These are phyloP conservation scores for Collichthys lucidus DNA, from an alignment of 2,113 vertebrate species.

Conservation along the genomic window DNA sequence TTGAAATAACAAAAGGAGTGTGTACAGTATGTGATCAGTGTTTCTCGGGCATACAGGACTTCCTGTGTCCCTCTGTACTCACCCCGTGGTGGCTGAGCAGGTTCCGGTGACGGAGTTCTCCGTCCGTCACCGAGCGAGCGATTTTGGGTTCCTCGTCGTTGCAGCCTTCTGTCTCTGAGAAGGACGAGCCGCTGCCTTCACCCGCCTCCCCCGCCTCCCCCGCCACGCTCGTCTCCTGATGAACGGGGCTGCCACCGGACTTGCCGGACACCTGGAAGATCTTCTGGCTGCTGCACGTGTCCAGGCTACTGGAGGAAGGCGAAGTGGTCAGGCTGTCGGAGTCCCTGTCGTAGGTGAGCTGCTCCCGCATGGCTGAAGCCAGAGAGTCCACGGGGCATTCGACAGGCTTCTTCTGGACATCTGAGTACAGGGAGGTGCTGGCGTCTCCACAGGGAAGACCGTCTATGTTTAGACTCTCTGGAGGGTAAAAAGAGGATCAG, in stretches of 20 bases:
- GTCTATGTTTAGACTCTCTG: slow-evolving; percentile 80
- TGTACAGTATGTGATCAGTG: background rate
- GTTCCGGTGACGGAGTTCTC: slow-evolving; percentile 90
- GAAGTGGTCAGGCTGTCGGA: slow-evolving; percentile 86
- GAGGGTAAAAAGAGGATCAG: background rate
- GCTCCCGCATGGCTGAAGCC: slow-evolving; percentile 85
- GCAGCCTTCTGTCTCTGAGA: slow-evolving; percentile 87
- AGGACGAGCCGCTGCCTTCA: slow-evolving; percentile 86
- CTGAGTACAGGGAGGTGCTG: slow-evolving; percentile 86
- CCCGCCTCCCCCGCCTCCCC: slow-evolving; percentile 64
- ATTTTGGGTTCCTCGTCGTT: slow-evolving; percentile 88
- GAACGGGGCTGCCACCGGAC: slow-evolving; percentile 75
- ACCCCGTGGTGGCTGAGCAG: slow-evolving; percentile 90
- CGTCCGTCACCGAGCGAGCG: slow-evolving; percentile 91
- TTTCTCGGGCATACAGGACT: background rate
- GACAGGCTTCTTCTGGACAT: slow-evolving; percentile 86
- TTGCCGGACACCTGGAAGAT: slow-evolving; percentile 60
- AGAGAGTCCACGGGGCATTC: slow-evolving; percentile 80
- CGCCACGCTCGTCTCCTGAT: slow-evolving; percentile 78
- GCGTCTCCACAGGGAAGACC: slow-evolving; percentile 82
- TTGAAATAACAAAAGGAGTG: background rate
- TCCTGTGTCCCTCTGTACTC: slow-evolving; percentile 73
- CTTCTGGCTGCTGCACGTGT: slow-evolving; percentile 89
- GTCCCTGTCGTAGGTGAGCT: slow-evolving; percentile 81
- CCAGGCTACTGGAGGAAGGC: slow-evolving; percentile 89